Percentiles rank a stretch among this genome's conserved stretches.
Conservation (phyloP, 2,888 invertebrate species). For the Lithophane semibrunnea region DNA sequence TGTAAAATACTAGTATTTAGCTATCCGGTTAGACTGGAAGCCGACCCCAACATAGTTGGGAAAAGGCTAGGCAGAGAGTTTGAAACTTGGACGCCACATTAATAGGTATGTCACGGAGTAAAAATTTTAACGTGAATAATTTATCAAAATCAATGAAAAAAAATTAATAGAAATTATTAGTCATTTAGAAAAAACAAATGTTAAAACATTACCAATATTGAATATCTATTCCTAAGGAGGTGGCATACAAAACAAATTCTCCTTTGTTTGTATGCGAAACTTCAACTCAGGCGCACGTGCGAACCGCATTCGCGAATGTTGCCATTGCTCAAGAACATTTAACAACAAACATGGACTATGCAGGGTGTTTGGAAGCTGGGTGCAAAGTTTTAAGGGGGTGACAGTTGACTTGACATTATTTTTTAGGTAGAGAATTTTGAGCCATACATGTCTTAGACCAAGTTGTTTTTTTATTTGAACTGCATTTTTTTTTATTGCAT, state of each 20-base stretch:
- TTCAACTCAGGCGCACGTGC: constrained; percentile 47
- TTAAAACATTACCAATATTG: not conserved
- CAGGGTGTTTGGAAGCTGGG: no score
- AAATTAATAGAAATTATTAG: not conserved
- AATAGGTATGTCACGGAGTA: not conserved
- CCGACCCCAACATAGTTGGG: no score
- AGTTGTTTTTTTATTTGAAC: no score
- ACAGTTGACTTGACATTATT: no score
- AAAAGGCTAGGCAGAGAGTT: no score
- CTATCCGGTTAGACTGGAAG: no score
- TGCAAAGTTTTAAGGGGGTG: no score
- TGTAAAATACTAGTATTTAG: no score
- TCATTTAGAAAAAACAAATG: not conserved
- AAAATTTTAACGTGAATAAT: not conserved
- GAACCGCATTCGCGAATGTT: constrained; percentile 41
- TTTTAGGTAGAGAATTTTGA: no score
- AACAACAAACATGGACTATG: constrained; percentile 24
- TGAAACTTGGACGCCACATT: not conserved
- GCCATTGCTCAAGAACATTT: constrained; percentile 44
- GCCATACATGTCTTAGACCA: no score
- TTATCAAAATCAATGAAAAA: no score
- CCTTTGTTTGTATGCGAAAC: constrained; percentile 44
- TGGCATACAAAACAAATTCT: constrained; percentile 33
- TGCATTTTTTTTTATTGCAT: no score
- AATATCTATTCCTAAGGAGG: not conserved